Conservation (phyloP, 2,888 invertebrate species). For the Coenonympha glycerion region DNA sequence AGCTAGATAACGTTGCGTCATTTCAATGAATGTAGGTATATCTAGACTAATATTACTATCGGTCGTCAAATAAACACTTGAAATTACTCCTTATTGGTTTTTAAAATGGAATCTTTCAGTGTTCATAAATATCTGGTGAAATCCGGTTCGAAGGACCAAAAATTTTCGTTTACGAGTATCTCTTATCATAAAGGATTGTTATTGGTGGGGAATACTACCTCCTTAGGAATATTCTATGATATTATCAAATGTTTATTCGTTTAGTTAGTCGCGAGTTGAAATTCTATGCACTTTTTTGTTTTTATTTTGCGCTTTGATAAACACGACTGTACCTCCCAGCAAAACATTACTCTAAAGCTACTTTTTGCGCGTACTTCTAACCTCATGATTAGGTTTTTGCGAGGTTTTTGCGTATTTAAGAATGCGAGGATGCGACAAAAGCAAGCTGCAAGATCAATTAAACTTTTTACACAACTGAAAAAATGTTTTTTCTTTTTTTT, state of each 20-base stretch:
- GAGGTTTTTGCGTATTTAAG: no score
- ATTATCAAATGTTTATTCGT: no score
- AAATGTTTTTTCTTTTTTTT: no score
- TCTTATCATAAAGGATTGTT: no score
- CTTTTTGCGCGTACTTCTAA: background rate
- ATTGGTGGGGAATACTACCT: no score
- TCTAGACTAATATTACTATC: background rate
- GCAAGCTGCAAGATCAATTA: background rate
- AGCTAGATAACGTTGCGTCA: constrained; percentile 1
- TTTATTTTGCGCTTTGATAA: background rate
- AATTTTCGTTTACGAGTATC: no score
- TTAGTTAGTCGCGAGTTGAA: no score
- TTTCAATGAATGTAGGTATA: constrained; percentile 4
- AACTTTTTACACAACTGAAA: no score
- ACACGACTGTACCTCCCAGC: background rate
- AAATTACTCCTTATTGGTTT: background rate
- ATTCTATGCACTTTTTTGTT: background rate
- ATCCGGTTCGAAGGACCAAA: background rate
- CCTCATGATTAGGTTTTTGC: background rate
- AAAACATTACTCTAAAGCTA: background rate
- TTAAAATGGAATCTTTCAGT: no score
- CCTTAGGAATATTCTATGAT: no score
- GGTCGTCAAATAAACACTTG: background rate
- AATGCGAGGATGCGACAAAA: background rate
- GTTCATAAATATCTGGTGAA: background rate